phyloP scores from a whole-genome alignment of 2,888 invertebrate species.

The Euclidia mi region DNA sequence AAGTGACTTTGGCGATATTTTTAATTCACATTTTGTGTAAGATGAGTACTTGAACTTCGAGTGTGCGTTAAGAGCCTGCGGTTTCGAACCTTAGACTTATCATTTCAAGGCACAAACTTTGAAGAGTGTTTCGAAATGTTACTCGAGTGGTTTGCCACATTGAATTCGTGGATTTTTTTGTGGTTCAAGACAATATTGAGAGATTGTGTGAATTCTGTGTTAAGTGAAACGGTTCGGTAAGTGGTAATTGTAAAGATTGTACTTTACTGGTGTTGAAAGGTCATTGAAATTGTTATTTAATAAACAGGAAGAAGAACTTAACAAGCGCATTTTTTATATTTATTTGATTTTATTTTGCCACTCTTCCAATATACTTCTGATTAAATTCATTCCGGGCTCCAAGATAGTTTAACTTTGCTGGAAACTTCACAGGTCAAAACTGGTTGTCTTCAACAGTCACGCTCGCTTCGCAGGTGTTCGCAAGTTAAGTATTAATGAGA shows the following conservation, averaged over 20 bases:
- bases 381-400: too few relatives aligned
- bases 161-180: constrained; percentile 16
- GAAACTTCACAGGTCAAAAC: too few relatives aligned
- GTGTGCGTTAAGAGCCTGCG: constrained; percentile 8
- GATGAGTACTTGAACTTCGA: constrained; percentile 18
- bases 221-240: constrained; percentile 6
- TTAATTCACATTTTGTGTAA: constrained; percentile 23
- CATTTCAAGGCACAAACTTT: constrained; percentile 21
- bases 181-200: constrained; percentile 14
- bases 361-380: too few relatives aligned
- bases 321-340: too few relatives aligned
- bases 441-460: too few relatives aligned
- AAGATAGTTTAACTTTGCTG: too few relatives aligned
- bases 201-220: constrained; percentile 8
- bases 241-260: constrained; percentile 1
- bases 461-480: too few relatives aligned
- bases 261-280: too few relatives aligned
- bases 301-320: too few relatives aligned
- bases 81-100: constrained; percentile 19
- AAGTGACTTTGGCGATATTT: constrained; percentile 9
- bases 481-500: too few relatives aligned
- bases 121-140: constrained; percentile 20
- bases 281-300: too few relatives aligned
- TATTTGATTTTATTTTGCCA: too few relatives aligned
- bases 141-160: constrained; percentile 9